phyloP scores from a whole-genome alignment of 2,113 vertebrate species.

The Ginglymostoma cirratum region DNA sequence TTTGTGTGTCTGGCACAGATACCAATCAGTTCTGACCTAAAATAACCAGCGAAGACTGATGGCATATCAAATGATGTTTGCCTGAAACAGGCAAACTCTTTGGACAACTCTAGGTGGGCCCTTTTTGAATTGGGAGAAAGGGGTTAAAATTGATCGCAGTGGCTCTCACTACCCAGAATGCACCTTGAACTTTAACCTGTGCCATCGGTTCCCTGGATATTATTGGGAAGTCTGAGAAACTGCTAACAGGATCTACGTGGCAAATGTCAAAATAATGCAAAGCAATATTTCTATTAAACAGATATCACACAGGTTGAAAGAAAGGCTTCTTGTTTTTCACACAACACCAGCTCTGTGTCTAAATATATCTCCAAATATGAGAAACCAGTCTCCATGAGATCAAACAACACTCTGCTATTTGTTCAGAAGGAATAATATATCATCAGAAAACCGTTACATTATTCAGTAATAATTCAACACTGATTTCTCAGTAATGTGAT shows the following conservation, averaged over 20 bases:
- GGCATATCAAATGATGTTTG: no score
- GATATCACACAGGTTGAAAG: not conserved
- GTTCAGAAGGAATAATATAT: constrained; percentile 10
- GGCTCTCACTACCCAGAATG: not conserved
- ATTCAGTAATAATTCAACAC: constrained; percentile 1
- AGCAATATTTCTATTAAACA: not conserved
- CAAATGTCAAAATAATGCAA: not conserved
- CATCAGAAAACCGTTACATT: not conserved
- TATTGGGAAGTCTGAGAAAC: not conserved
- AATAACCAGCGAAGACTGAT: not conserved
- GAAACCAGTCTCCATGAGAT: constrained; percentile 14
- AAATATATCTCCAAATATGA: constrained; percentile 4
- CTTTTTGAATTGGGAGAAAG: not conserved
- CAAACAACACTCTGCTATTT: constrained; percentile 14
- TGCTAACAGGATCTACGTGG: not conserved
- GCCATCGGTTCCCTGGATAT: not conserved
- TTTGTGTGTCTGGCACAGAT: not conserved
- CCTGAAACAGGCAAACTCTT: not conserved
- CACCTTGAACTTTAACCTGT: not conserved
- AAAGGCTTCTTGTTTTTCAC: constrained; percentile 10
- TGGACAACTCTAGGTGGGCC: not conserved
- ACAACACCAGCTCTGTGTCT: not conserved
- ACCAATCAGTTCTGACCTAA: not conserved
- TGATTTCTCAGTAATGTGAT: not conserved
- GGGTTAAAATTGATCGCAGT: not conserved